These are phyloP conservation scores for Himalopsyche anomala DNA, from an alignment of 2,888 invertebrate genomes.

Conservation along the genomic window DNA sequence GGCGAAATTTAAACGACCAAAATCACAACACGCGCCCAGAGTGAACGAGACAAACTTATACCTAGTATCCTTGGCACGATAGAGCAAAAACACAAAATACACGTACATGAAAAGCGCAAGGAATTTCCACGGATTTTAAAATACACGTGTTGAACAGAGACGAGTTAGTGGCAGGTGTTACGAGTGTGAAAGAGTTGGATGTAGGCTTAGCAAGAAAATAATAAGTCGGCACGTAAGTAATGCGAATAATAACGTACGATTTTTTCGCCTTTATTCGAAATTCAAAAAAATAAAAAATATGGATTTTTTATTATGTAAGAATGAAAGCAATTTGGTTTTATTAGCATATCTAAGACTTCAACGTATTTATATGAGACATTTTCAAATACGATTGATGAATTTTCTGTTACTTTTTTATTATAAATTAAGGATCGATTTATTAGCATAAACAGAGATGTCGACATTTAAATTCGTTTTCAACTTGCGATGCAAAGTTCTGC, in stretches of 20 bases:
- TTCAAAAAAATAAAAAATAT: background rate
- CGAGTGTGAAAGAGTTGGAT: background rate
- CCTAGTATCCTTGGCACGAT: background rate
- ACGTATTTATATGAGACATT: too few species aligned
- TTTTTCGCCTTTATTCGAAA: background rate
- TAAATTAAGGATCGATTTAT: too few species aligned
- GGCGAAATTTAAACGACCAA: background rate
- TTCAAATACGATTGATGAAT: too few species aligned
- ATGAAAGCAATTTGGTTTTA: too few species aligned
- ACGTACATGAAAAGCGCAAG: background rate
- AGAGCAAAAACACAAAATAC: background rate
- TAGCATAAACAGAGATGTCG: too few species aligned
- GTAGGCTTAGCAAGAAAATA: background rate
- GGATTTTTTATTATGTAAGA: too few species aligned
- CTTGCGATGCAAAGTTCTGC: too few species aligned
- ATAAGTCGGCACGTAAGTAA: background rate
- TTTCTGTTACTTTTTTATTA: too few species aligned
- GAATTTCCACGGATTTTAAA: slow-evolving; percentile 16
- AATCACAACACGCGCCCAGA: background rate
- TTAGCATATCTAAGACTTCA: too few species aligned
- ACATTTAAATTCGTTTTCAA: too few species aligned
- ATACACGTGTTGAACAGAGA: background rate
- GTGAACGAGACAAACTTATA: background rate
- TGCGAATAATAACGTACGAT: background rate
- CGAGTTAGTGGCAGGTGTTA: background rate